These are phyloP conservation scores for Arctopsyche grandis DNA, from an alignment of 1,140 invertebrate genomes.

Conservation along the genomic window DNA sequence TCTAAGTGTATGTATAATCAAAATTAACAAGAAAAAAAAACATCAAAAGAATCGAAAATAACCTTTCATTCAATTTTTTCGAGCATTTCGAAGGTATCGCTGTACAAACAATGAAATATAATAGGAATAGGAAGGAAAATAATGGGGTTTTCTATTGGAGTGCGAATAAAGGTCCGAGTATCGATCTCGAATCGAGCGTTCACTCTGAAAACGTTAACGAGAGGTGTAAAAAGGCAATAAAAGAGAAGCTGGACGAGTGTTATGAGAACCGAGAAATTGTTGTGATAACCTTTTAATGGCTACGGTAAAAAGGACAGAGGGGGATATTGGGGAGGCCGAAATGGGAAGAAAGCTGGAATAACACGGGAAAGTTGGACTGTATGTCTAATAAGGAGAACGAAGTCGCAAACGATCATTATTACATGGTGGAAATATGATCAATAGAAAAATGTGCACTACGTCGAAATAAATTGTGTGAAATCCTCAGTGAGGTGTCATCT, in stretches of 20 bases:
- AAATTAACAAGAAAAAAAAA: neutral
- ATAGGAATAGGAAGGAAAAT: neutral
- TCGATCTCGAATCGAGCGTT: constrained; percentile 8
- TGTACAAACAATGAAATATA: neutral
- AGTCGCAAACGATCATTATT: neutral
- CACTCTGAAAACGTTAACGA: constrained; percentile 6
- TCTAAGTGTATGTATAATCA: neutral
- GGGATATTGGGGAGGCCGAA: neutral
- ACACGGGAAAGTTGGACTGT: neutral
- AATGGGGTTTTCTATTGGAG: constrained; percentile 3
- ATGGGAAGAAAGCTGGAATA: neutral
- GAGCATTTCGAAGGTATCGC: neutral
- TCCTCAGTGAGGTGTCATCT: neutral
- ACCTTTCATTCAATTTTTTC: neutral
- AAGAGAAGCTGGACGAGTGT: constrained; percentile 1
- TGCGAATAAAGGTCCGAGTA: neutral
- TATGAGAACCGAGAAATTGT: neutral
- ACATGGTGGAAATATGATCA: neutral
- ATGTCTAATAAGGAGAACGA: neutral
- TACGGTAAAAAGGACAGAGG: neutral
- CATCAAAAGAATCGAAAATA: neutral
- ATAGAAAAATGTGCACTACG: no score
- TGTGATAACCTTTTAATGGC: constrained; percentile 32
- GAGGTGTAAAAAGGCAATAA: constrained; percentile 28
- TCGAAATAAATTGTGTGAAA: neutral